Conservation (phyloP, 1,140 invertebrate genomes). For the Leguminivora glycinivorella region DNA sequence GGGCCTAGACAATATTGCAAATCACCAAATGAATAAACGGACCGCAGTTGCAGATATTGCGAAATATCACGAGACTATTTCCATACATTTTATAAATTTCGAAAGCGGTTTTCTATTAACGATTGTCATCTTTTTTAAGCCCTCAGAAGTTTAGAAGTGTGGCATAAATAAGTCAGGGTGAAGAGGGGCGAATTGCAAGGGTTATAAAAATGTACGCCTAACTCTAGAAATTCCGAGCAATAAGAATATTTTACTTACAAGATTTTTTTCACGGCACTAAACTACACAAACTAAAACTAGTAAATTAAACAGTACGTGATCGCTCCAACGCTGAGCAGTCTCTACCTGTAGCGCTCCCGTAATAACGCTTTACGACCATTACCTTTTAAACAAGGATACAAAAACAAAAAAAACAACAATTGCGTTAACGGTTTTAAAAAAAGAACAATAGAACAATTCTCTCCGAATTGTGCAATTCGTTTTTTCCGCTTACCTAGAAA, state of each 20-base stretch:
- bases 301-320: constrained; percentile 45
- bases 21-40: too few species aligned
- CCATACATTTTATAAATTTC: too few species aligned
- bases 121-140: too few species aligned
- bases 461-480: constrained; percentile 2
- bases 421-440: constrained; percentile 47
- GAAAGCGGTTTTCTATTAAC: too few species aligned
- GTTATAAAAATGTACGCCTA: too few species aligned
- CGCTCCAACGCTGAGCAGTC: constrained; percentile 52
- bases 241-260: background rate
- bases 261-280: background rate
- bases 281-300: background rate
- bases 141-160: too few species aligned
- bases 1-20: too few species aligned
- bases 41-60: too few species aligned
- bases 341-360: constrained; percentile 69
- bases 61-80: too few species aligned
- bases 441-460: constrained; percentile 35
- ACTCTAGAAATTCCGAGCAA: background rate
- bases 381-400: constrained; percentile 69
- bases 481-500: constrained; percentile 41
- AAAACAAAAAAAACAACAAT: constrained; percentile 58
- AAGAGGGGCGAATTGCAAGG: too few species aligned
- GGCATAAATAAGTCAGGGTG: too few species aligned
- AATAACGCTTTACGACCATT: constrained; percentile 74